Evolutionary conservation across 2,888 invertebrate species (phyloP), one percentile per base, ranked within the genome.

Genomic region (Lumbricus terrestris): DNA sequence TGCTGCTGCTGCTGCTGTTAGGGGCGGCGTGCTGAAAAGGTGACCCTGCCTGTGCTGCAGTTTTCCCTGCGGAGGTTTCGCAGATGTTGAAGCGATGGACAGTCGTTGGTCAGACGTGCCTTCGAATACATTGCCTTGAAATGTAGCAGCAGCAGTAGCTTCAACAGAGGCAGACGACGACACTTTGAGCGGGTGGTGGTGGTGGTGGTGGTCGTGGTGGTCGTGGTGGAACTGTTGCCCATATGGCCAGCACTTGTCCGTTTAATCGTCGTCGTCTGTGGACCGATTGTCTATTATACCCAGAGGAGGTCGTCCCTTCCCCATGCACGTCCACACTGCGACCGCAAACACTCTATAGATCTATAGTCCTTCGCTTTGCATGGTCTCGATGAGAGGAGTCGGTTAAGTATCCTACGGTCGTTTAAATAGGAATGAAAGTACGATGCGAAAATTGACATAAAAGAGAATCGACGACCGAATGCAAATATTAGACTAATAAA

Each of bases 221-320:
- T n/a, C 11, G 8, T 16, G n/a, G 69, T 69, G 69, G 69, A 69
- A 69, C 69, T 69, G 69, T n/a, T 15, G 29, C 47, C 69, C 69
- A 69, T 69, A 69, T 69, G 69, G 69, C 69, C 69, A 69, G n/a
- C 69, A 69, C 69, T 69, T 69, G 69, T 69, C 69, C n/a, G 69
- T 29, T 69, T 69, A 69, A 69, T 69, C 69, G 69, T 69, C 69
- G 69, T 69, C 69, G 8, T 69, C 69, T 69, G 69, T 69, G 16
- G 69, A 69, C 69, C 69, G 29, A 69, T 69, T 69, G 29, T 69
- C 69, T 69, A n/a, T 29, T n/a, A 69, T 69, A 69, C 69, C n/a
- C 69, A n/a, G 69, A n/a, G 29, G 69, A n/a, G 29, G 69, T 69
- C 69, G 11, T 8, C n/a, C 11, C 69, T 6, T n/a, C n/a, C 69